Conservation (phyloP, 2,888 invertebrate genomes). For the Acronicta aceris region DNA sequence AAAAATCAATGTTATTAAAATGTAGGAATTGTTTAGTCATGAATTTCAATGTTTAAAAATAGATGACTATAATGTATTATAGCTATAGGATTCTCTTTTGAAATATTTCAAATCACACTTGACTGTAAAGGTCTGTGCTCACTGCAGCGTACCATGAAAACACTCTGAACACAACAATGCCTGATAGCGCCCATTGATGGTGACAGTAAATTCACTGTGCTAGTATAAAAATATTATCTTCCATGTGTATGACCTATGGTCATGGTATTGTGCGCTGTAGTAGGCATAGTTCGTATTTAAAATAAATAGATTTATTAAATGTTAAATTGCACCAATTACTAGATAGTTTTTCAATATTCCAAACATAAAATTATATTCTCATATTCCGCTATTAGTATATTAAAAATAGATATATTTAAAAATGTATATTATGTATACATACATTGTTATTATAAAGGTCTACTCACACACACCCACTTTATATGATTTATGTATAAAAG, state of each 20-base stretch:
- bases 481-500: too few relatives aligned
- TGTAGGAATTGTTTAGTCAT: slow-evolving; percentile 14
- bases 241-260: not conserved
- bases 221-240: too few relatives aligned
- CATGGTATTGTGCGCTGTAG: not conserved
- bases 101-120: not conserved
- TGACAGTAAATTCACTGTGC: too few relatives aligned
- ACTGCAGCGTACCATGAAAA: not conserved
- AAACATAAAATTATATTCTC: not conserved
- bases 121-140: not conserved
- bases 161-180: not conserved
- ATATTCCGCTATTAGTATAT: not conserved
- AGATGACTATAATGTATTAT: not conserved
- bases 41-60: slow-evolving; percentile 14
- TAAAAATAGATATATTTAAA: not conserved
- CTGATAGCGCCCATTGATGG: not conserved
- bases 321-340: not conserved
- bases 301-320: not conserved
- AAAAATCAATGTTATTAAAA: not conserved
- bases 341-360: not conserved
- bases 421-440: not conserved
- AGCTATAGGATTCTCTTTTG: slow-evolving; percentile 4
- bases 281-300: not conserved
- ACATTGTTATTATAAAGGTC: too few relatives aligned
- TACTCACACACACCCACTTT: too few relatives aligned